Percentiles rank a stretch among this genome's conserved stretches.
Conservation (phyloP, 2,888 invertebrate genomes). For the Drosophila fulvimacula region DNA sequence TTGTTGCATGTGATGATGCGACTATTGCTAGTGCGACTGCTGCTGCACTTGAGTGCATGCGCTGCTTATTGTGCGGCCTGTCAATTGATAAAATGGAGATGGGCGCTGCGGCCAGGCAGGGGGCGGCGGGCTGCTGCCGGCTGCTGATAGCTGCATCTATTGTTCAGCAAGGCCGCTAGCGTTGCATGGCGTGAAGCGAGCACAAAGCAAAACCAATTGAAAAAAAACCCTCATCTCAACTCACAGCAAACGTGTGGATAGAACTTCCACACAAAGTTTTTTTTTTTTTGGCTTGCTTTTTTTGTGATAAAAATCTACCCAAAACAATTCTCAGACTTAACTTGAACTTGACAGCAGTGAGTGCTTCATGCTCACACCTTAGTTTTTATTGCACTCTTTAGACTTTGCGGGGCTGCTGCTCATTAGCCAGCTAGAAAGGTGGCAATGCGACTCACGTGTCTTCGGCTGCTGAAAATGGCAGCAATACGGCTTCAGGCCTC, state of each 20-base stretch:
- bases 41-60: constrained; percentile 59
- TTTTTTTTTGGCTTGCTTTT: background rate
- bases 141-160: constrained; percentile 63
- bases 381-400: constrained; percentile 45
- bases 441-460: constrained; percentile 35
- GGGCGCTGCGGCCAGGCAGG: constrained; percentile 22
- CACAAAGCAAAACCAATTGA: constrained; percentile 40
- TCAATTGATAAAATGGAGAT: constrained; percentile 71
- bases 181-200: constrained; percentile 71
- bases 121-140: constrained; percentile 24
- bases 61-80: constrained; percentile 61
- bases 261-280: constrained; percentile 23
- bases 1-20: constrained; percentile 61
- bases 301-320: constrained; percentile 48
- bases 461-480: constrained; percentile 16
- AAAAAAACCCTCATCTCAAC: constrained; percentile 28
- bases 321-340: constrained; percentile 66
- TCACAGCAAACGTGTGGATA: constrained; percentile 13
- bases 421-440: constrained; percentile 55
- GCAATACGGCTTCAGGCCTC: background rate
- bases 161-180: constrained; percentile 78
- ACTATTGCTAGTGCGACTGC: constrained; percentile 22
- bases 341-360: constrained; percentile 74
- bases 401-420: constrained; percentile 31
- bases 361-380: constrained; percentile 60